Evolutionary conservation across 2,888 invertebrate genomes (phyloP).

Genomic region (Trissolcus brochymenae): DNA sequence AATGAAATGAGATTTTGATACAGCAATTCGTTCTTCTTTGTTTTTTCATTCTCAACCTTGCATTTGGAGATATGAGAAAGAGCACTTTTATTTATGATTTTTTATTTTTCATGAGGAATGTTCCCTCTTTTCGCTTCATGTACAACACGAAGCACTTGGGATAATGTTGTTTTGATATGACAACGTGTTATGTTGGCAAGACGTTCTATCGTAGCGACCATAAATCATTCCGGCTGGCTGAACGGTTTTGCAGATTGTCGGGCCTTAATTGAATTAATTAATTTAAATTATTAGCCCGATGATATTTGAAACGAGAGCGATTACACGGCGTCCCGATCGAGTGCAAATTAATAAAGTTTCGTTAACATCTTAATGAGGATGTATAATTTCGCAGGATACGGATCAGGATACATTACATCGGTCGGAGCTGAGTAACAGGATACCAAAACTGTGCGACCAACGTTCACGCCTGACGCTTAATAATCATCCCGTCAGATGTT

Average conservation of each 20-base stretch:
- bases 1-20: too few species aligned
- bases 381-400: constrained; percentile 40
- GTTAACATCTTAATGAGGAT: constrained; percentile 44
- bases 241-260: neutral
- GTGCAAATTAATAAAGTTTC: constrained; percentile 25
- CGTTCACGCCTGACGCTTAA: constrained; percentile 23
- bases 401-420: constrained; percentile 35
- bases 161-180: neutral
- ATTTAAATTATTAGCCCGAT: constrained; percentile 16
- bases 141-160: too few species aligned
- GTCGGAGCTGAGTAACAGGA: constrained; percentile 30
- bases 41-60: too few species aligned
- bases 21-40: too few species aligned
- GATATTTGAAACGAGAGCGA: constrained; percentile 6
- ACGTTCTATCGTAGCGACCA: neutral
- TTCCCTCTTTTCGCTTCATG: too few species aligned
- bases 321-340: constrained; percentile 11
- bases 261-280: constrained; percentile 16
- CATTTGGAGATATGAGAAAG: too few species aligned
- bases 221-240: neutral
- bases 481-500: constrained; percentile 38
- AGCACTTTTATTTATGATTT: too few species aligned
- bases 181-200: constrained; percentile 10
- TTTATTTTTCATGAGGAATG: too few species aligned
- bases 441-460: constrained; percentile 35